Conservation (phyloP, 2,797 vertebrate species). For the Xenopus petersii region DNA sequence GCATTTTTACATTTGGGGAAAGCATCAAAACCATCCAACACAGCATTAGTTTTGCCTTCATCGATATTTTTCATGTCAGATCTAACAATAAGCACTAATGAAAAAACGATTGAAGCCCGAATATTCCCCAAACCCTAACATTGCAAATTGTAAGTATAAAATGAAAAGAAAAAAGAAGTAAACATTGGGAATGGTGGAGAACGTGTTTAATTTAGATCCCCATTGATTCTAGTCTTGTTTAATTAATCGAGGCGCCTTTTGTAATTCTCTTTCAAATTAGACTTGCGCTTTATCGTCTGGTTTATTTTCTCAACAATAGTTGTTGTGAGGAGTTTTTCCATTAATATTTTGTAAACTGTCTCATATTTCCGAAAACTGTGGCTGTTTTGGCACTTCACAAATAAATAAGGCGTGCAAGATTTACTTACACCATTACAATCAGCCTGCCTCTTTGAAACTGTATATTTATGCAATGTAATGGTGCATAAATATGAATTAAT, state of each 20-base stretch:
- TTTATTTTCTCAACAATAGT: slow-evolving; percentile 14
- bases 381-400: slow-evolving; percentile 23
- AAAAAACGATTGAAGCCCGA: too few relatives aligned
- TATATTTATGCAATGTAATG: slow-evolving; percentile 32
- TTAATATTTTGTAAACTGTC: not conserved
- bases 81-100: too few relatives aligned
- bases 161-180: too few relatives aligned
- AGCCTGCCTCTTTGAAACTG: slow-evolving; percentile 1
- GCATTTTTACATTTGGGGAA: too few relatives aligned
- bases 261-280: not conserved
- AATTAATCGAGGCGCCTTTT: not conserved
- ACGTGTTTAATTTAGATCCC: not conserved
- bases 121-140: too few relatives aligned
- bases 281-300: not conserved
- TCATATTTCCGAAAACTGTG: not conserved
- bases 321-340: slow-evolving; percentile 6
- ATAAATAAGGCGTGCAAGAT: slow-evolving; percentile 29
- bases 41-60: too few relatives aligned
- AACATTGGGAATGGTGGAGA: not conserved
- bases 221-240: not conserved
- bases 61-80: too few relatives aligned
- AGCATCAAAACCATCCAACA: too few relatives aligned
- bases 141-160: too few relatives aligned
- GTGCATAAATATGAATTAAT: slow-evolving; percentile 32
- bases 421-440: slow-evolving; percentile 29